phyloP scores from a whole-genome alignment of 1,140 invertebrate species.

The Thereuonema tuberculata region DNA sequence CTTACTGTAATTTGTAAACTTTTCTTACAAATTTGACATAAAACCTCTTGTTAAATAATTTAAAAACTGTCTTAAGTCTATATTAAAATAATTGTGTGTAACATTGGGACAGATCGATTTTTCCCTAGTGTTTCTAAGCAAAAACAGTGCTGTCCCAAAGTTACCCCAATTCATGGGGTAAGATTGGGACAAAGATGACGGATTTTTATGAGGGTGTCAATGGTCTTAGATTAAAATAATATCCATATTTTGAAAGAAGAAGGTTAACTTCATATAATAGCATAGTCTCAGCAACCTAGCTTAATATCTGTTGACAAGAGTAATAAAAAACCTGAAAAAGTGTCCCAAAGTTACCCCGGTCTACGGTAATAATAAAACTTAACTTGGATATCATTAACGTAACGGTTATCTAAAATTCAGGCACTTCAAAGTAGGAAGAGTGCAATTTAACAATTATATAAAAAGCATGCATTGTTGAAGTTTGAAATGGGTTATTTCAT shows the following conservation, averaged over 20 bases:
- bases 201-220: background rate
- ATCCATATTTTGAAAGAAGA: background rate
- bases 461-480: too few species aligned
- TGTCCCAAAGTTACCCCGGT: too few species aligned
- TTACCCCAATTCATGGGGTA: background rate
- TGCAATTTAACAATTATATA: too few species aligned
- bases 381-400: too few species aligned
- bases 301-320: too few species aligned
- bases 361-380: too few species aligned
- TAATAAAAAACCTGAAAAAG: too few species aligned
- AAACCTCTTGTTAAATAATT: background rate
- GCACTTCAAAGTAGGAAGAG: too few species aligned
- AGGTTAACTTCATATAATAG: too few species aligned
- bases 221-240: background rate
- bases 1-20: background rate
- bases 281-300: too few species aligned
- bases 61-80: background rate
- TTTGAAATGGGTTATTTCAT: too few species aligned
- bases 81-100: background rate
- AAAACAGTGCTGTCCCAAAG: background rate
- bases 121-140: background rate
- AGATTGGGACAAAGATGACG: background rate
- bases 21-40: background rate
- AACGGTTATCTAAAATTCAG: too few species aligned
- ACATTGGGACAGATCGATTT: background rate